Base-by-base conservation (phyloP, 2,113 vertebrate species). In the Hipposideros armiger region DNA sequence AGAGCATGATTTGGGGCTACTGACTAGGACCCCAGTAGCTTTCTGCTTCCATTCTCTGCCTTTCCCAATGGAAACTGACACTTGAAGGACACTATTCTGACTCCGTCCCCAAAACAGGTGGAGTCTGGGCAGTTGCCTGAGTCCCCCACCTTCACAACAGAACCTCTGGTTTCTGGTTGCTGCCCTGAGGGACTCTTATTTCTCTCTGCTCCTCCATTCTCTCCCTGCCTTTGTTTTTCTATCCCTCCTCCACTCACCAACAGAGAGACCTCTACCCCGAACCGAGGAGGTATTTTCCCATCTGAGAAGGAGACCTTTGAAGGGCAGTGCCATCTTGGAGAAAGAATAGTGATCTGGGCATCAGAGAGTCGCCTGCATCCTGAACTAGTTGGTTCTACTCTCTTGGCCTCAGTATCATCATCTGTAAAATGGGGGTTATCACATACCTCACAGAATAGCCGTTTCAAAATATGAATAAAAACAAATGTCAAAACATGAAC, bases 401-500 rank as follows among this genome's bases (percentile, higher is more conserved):
- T 87, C 36, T 91, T 62, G 42, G 58, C 45, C 32, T 92, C 67
- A 32, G 88, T 96, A 81, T 92, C 36, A 26, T 50, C 42, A 36
- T 94, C 74, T 67, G 2, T 94, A 85, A 84, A 66, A 87, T 87
- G 66, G 30, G n/a, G 17, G 7, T 85, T 36, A 69, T 50, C 32
- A 26, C 32, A 3, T 42, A 50, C 52, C 74, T 91, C 70, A 84
- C 54, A 47, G 36, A 88, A 94, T n/a, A 45, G 67, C 70, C 86
- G 0, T 90, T 50, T 87, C 66, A 87, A 94, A 92, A 90, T 67
- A 84, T 19, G n/a, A 81, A 76, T 22, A 67, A 28, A 93, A 93
- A 92, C 17, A 90, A 86, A 28, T 72, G 40, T 83, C 17, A 73
- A 32, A 90, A 95, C 42, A 52, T 45, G 6, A 95, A 52, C 32